Evolutionary conservation across 2,888 invertebrate species (phyloP), one percentile per base, ranked within the genome.

Genomic region (Carabus problematicus): DNA sequence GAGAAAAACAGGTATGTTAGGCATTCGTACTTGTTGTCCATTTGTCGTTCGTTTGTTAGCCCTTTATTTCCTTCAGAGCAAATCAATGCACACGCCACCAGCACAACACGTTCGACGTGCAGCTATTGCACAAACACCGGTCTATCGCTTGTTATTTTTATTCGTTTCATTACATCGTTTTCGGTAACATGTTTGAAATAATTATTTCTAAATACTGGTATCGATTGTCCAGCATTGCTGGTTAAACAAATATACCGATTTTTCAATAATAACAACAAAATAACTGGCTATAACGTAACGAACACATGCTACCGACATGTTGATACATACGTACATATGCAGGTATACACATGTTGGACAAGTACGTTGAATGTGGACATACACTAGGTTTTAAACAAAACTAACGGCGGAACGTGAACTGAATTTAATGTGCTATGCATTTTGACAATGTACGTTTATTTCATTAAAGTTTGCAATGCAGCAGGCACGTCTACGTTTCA

Each of bases 71-170:
- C 8, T 52, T 40, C 49, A 41, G 39, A 18, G 11, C 8, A 52
- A 62, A 62, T 62, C 62, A 49, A 62, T 62, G 62, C 12, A 43
- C 61, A n/a, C 29, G 59, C 3, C 42, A 12, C 61, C 47, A 61
- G 61, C 61, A 45, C 45, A 47, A 19, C 59, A 29, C 11, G 9
- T 59, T 41, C 29, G 55, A 11, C 19, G 11, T 12, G 16, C 52
- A 12, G 52, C 12, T 19, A 9, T 14, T 52, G 19, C 16, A 52
- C 52, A 52, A 52, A 52, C 52, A 52, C 52, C 16, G 16, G n/a
- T 52, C 18, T 29, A 29, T 29, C 29, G 29, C 3, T 29, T 6
- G 3, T 2, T 39, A 58, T 58, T 58, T 58, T 58, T 41, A 40
- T 41, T 39, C 7, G 11, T 18, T 9, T 19, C 8, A 19, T 9